Evolutionary conservation across 2,797 vertebrate genomes (phyloP).

Genomic region (Rhinogobio ventralis): DNA sequence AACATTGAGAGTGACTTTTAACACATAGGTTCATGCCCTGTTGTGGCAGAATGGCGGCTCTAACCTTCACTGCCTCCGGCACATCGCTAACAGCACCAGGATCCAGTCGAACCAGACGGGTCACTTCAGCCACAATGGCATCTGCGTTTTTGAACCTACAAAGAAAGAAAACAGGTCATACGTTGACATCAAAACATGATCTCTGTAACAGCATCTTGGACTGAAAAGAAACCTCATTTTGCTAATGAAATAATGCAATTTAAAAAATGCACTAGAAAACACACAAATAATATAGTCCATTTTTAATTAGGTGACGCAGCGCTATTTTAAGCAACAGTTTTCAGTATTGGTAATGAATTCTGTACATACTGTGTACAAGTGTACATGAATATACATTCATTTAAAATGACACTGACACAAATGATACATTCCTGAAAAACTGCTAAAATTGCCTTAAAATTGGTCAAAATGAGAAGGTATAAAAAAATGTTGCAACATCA

Average conservation of each 20-base stretch:
- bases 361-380: neutral
- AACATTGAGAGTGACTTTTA: neutral
- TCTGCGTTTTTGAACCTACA: constrained; percentile 96
- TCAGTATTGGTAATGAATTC: neutral
- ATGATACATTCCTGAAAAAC: too few species aligned
- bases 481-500: too few species aligned
- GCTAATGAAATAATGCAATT: neutral
- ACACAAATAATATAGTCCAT: neutral
- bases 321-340: neutral
- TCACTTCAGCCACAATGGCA: constrained; percentile 94
- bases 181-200: neutral
- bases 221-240: neutral
- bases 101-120: constrained; percentile 92
- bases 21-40: neutral
- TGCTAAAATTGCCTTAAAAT: too few species aligned
- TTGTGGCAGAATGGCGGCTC: neutral
- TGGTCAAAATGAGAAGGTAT: too few species aligned
- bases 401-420: too few species aligned
- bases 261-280: too few species aligned
- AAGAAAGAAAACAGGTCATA: neutral
- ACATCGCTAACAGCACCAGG: constrained; percentile 93
- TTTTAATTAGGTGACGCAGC: neutral
- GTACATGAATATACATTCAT: too few species aligned
- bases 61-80: constrained; percentile 95
- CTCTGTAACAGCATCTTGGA: neutral